Conservation (phyloP, 2,888 invertebrate genomes). For the Blera fallax region DNA sequence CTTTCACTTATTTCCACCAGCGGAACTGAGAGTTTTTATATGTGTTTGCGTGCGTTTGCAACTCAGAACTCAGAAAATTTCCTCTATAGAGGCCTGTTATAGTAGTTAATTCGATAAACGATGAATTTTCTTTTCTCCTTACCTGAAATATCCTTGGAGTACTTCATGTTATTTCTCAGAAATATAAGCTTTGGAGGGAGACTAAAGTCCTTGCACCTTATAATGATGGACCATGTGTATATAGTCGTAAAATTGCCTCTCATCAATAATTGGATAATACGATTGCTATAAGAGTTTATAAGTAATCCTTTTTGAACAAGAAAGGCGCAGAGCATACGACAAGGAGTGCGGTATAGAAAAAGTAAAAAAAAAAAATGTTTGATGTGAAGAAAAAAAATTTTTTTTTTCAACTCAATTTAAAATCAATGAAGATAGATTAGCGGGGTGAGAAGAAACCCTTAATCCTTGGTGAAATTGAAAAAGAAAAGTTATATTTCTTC, state of each 20-base stretch:
- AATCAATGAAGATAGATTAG: conserved; percentile 68
- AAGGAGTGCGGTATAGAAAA: background rate
- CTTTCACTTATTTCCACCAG: conserved; percentile 57
- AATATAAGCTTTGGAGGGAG: background rate
- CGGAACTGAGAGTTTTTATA: background rate
- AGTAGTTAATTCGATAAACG: conserved; percentile 13
- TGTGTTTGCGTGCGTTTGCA: background rate
- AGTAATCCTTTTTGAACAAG: conserved; percentile 50
- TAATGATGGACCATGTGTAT: conserved; percentile 40
- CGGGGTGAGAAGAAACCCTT: conserved; percentile 42
- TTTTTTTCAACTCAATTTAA: conserved; percentile 68
- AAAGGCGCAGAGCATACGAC: background rate
- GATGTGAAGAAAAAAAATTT: conserved; percentile 15
- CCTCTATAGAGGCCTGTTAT: conserved; percentile 18
- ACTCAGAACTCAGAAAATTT: background rate
- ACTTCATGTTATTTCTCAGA: background rate
- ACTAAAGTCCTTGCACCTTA: conserved; percentile 24
- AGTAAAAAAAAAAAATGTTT: conserved; percentile 32
- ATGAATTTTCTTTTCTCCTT: conserved; percentile 33
- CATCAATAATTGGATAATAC: conserved; percentile 71
- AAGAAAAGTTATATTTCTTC: conserved; percentile 32
- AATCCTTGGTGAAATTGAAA: conserved; percentile 49
- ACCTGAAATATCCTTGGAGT: conserved; percentile 37
- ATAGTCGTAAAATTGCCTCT: conserved; percentile 62
- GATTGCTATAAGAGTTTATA: conserved; percentile 53